These are phyloP conservation scores for Dolichotis patagonum DNA, from an alignment of 2,113 vertebrate species.

Conservation along the genomic window DNA sequence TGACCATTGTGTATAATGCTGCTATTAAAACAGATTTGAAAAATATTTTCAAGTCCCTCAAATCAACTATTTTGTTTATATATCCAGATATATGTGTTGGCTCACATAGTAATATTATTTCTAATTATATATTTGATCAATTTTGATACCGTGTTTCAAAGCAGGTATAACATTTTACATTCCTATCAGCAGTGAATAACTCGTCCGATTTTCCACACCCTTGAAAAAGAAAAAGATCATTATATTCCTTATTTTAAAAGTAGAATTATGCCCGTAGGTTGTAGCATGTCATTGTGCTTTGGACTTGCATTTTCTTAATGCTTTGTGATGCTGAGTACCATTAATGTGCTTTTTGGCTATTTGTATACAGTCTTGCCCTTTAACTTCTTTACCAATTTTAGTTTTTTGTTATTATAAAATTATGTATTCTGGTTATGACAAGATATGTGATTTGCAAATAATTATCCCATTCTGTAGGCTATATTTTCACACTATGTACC, in stretches of 20 bases:
- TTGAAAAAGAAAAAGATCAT: neutral
- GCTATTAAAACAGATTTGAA: neutral
- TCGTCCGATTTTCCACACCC: neutral
- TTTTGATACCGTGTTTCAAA: neutral
- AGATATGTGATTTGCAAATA: neutral
- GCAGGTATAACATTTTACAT: neutral
- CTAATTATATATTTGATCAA: neutral
- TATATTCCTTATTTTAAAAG: neutral
- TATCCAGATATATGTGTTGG: neutral
- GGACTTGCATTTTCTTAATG: neutral
- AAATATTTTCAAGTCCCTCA: neutral
- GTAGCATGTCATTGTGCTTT: neutral
- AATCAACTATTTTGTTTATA: neutral
- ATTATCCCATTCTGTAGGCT: neutral
- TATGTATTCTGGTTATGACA: no score
- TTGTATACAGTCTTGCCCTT: neutral
- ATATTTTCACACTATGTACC: neutral
- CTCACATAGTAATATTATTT: neutral
- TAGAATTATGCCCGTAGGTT: neutral
- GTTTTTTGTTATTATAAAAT: neutral
- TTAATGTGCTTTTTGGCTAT: neutral
- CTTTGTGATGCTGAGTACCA: neutral
- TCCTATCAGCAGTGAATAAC: neutral
- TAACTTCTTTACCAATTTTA: neutral
- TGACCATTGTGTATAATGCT: neutral